A percentile compares a stretch with the other conserved stretches of the same genome.
These are phyloP conservation scores for Colostygia pectinataria DNA, from an alignment of 2,888 invertebrate genomes.

Conservation along the genomic window DNA sequence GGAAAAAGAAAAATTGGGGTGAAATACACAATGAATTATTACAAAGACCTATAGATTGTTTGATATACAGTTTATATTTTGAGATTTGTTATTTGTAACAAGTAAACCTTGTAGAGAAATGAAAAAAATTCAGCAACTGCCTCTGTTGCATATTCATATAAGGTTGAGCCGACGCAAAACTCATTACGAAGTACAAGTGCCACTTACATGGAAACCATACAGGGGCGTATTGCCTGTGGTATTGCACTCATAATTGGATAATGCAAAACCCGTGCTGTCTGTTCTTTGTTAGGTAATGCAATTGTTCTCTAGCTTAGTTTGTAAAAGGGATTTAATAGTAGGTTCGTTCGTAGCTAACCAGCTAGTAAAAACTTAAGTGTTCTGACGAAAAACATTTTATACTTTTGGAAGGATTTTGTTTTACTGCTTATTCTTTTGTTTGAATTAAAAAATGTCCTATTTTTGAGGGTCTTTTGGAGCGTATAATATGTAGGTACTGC, in stretches of 20 bases:
- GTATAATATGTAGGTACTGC: no score
- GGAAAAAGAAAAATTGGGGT: background rate
- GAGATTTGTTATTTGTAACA: background rate
- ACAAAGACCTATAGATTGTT: no score
- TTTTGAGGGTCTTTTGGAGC: no score
- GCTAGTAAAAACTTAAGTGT: no score
- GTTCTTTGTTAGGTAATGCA: constrained; percentile 13
- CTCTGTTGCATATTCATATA: constrained; percentile 5
- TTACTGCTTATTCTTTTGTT: background rate
- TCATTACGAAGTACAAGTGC: constrained; percentile 24
- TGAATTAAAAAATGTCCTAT: no score
- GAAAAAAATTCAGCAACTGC: background rate
- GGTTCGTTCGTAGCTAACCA: background rate
- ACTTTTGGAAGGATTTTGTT: background rate
- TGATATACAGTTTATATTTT: constrained; percentile 1
- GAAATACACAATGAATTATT: constrained; percentile 4
- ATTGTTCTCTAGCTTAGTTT: constrained; percentile 16
- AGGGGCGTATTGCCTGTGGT: constrained; percentile 27
- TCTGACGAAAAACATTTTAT: background rate
- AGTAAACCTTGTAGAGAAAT: no score
- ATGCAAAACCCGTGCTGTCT: constrained; percentile 21
- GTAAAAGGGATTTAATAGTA: background rate
- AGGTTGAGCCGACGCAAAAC: constrained; percentile 16
- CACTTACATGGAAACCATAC: constrained; percentile 39
- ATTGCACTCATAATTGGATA: constrained; percentile 43